Base-by-base conservation (phyloP, 2,888 invertebrate species). In the Biston betularia region DNA sequence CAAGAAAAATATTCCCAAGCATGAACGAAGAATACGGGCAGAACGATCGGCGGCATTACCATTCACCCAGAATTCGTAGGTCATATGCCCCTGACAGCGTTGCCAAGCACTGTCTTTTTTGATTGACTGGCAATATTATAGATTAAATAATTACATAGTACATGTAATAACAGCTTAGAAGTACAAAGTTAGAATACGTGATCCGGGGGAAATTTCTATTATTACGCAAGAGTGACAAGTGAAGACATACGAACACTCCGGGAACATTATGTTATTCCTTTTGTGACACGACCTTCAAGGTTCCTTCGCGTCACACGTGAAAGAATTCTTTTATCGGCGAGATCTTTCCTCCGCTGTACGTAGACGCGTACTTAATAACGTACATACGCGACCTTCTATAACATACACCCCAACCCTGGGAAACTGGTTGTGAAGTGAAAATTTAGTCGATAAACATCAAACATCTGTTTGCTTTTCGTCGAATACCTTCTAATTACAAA, bases 221-320 rank as follows among this genome's bases (percentile, higher is more conserved):
- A 63, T 72, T 44, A 63, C 49, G 62, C 35, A 42, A n/a, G 61
- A 57, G 64, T 74, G 69, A 68, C 63, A 66, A 60, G 49, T 45
- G 46, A 70, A 72, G 60, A 63, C 53, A 69, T 42, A 68, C 68
- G 62, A 57, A 50, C 44, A 60, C 65, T 35, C 44, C 44, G 55
- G 53, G 59, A 56, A 52, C 65, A 61, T 60, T 63, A 65, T 60
- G 56, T 68, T 68, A 68, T 74, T 75, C 68, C 70, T 66, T 70
- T 67, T 49, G 72, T 70, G 72, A 66, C 58, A 42, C 53, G 52
- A 63, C 61, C 61, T 74, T 72, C 67, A 68, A 48, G 65, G 56
- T 61, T 63, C 33, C 53, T 66, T 62, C 45, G 60, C 65, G 56
- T 67, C 59, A 68, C 68, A 63, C 61, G 57, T 59, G 60, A 62